phyloP scores from a whole-genome alignment of 92 coral and sea anemone species.

The Desmophyllum pertusum region DNA sequence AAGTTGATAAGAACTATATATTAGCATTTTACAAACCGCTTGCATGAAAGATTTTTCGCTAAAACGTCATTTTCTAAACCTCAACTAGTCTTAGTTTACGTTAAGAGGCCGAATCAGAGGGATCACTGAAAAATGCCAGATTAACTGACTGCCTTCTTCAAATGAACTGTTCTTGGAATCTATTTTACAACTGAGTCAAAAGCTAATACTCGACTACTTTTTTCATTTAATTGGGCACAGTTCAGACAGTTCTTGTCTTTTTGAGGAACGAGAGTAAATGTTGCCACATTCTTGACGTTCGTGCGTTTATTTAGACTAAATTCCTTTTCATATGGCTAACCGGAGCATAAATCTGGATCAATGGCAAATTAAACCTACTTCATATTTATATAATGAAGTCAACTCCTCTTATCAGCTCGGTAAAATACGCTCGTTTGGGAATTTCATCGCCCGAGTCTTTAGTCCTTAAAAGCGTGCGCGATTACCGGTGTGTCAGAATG shows the following conservation, averaged over 20 bases:
- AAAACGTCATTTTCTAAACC: too few species aligned
- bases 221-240: background rate
- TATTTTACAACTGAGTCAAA: background rate
- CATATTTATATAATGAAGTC: slow-evolving; percentile 21
- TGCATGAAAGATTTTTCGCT: background rate
- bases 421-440: background rate
- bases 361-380: slow-evolving; percentile 14
- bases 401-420: slow-evolving; percentile 2
- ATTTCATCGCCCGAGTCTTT: slow-evolving; percentile 8
- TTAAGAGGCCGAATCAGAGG: background rate
- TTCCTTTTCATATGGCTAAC: slow-evolving; percentile 18
- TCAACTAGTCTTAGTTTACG: too few species aligned
- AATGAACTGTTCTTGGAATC: background rate
- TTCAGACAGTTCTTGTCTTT: background rate
- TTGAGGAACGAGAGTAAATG: background rate
- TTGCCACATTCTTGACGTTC: background rate
- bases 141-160: background rate
- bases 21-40: background rate
- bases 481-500: background rate
- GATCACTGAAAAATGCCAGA: background rate
- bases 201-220: background rate
- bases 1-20: background rate
- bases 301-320: slow-evolving; percentile 10
- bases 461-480: background rate
- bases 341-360: slow-evolving; percentile 14